Evolutionary conservation across 2,797 vertebrate genomes (phyloP), one percentile per base, ranked within the genome.

Genomic region (Danio aesculapii): DNA sequence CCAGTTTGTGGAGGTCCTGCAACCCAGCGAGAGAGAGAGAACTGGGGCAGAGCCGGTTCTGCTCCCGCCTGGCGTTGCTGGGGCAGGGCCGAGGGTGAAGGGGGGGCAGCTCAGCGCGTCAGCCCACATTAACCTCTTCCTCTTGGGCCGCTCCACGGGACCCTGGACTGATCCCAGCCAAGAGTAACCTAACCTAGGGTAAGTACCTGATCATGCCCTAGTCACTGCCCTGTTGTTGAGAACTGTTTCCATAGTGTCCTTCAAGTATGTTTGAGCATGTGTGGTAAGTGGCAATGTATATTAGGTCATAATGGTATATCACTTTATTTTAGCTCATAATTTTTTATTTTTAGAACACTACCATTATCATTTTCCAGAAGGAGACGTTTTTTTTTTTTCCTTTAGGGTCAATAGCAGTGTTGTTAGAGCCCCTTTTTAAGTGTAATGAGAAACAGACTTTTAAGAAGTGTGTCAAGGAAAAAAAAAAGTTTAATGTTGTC

Each of bases 361-460:
- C 77, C 57, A 14, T 81, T 57, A 58, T 80, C 39, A 72, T 8
- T 68, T 47, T 66, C 61, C 74, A 62, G 86, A 84, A 87, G 91
- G 91, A 91, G 88, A 92, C 89, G 8, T 5, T 11, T 53, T 77
- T 79, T 88, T 86, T 77, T 79, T 88, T 86, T 86, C 84, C 87
- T 81, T 52, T 70, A 82, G 86, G 85, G 84, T 84, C 84, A 87
- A 84, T 74, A 89, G 93, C 93, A 90, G 90, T 94, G 91, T 92
- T 91, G 91, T 94, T 91, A 89, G 91, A 94, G 94, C 92, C 92
- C 90, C 92, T 89, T 81, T 19, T 88, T 88, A 89, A 93, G 92
- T 95, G 97, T 98, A 98, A 99, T 98, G 96, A 98, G 97, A 98
- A 99, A 98, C 98, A 98, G 97, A 98, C 96, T 91, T 87, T 70